Conservation (phyloP, 2,797 vertebrate genomes). For the Sparus aurata region DNA sequence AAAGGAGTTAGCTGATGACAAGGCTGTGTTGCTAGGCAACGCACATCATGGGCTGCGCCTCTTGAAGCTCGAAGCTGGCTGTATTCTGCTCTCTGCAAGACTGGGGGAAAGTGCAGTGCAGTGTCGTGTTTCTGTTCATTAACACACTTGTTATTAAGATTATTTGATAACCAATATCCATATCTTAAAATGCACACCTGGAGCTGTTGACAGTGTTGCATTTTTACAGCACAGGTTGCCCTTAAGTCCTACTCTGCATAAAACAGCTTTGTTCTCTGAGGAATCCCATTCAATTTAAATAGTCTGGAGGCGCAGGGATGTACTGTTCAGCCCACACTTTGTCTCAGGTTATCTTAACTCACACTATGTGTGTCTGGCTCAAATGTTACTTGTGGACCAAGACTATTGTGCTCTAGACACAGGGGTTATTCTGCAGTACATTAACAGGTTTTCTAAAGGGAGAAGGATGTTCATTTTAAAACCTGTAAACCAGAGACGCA, state of each 20-base stretch:
- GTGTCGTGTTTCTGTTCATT: conserved; percentile 53
- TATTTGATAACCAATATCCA: conserved; percentile 11
- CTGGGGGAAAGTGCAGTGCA: conserved; percentile 68
- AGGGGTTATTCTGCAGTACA: conserved; percentile 47
- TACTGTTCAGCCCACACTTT: conserved; percentile 70
- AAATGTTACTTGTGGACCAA: conserved; percentile 36
- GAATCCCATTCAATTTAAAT: conserved; percentile 49
- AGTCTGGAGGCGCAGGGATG: conserved; percentile 59
- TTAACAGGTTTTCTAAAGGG: conserved; percentile 39
- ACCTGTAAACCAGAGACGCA: conserved; percentile 16
- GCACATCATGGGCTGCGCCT: conserved; percentile 87
- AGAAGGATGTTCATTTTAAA: conserved; percentile 32
- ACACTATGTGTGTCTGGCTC: conserved; percentile 55
- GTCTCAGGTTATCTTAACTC: conserved; percentile 69
- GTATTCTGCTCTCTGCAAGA: conserved; percentile 80
- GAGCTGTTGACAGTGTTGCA: conserved; percentile 1
- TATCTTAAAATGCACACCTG: conserved; percentile 3
- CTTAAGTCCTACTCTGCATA: conserved; percentile 21
- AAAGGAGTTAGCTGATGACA: conserved; percentile 93
- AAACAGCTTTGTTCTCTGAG: conserved; percentile 39
- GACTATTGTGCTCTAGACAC: conserved; percentile 31
- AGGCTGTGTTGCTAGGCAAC: conserved; percentile 92
- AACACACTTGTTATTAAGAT: conserved; percentile 28
- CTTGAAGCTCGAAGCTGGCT: conserved; percentile 86
- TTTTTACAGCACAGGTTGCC: conserved; percentile 21